A percentile compares a stretch with the other conserved stretches of the same genome.
phyloP scores from a whole-genome alignment of 2,797 vertebrate genomes.

The Sebastes kiyomatsui region DNA sequence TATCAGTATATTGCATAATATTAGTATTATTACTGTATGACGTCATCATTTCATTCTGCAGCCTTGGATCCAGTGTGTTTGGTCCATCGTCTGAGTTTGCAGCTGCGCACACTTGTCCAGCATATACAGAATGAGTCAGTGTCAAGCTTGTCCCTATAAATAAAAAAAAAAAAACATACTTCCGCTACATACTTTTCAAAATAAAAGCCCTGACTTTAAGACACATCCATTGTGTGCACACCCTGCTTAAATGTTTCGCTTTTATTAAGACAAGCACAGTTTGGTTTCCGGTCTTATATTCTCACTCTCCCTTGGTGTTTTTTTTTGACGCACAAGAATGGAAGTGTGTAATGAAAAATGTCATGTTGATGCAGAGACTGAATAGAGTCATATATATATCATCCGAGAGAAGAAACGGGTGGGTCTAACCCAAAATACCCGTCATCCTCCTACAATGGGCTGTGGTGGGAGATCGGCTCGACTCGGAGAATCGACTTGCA shows the following conservation, averaged over 20 bases:
- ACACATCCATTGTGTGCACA: no score
- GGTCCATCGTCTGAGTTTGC: slow-evolving; percentile 20
- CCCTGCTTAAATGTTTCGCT: background rate
- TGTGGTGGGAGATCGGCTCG: slow-evolving; percentile 34
- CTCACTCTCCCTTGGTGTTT: accelerated
- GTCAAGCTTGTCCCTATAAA: background rate
- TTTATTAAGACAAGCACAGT: background rate
- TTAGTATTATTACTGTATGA: slow-evolving; percentile 31
- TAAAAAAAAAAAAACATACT: background rate
- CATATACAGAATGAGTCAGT: background rate
- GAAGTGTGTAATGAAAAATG: slow-evolving; percentile 25
- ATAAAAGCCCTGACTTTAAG: slow-evolving; percentile 19
- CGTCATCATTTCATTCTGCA: slow-evolving; percentile 48
- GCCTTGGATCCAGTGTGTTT: background rate
- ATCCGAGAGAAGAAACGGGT: slow-evolving; percentile 31
- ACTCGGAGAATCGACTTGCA: slow-evolving; percentile 44
- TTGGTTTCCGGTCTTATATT: background rate
- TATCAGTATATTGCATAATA: background rate
- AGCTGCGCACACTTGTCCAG: slow-evolving; percentile 64
- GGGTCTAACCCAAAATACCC: slow-evolving; percentile 35
- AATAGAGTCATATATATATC: background rate
- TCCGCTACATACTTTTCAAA: slow-evolving; percentile 47
- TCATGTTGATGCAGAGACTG: slow-evolving; percentile 40
- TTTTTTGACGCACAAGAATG: slow-evolving; percentile 22
- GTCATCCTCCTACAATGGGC: slow-evolving; percentile 53